Conservation (phyloP, 2,888 invertebrate species). For the Ptychoptera contaminata region DNA sequence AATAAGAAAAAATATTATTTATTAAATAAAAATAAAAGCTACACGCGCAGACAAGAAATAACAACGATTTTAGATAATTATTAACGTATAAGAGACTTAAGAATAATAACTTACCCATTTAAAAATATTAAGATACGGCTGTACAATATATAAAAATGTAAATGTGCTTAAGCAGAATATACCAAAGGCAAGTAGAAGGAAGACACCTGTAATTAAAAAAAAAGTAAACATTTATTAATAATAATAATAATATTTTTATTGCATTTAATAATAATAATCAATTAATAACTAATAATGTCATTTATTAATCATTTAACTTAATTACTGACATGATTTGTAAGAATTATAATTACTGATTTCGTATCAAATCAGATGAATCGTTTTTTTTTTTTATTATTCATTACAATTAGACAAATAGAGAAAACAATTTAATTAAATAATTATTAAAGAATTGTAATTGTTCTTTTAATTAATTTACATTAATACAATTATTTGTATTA, state of each 20-base stretch:
- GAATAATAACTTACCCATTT: constrained; percentile 40
- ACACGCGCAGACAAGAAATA: not conserved
- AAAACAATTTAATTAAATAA: no score
- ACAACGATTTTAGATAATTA: not conserved
- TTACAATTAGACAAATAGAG: not conserved
- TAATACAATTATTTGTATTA: not conserved
- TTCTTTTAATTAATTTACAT: not conserved
- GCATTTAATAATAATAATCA: not conserved
- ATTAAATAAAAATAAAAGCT: no score
- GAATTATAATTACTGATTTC: no score
- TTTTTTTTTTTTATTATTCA: not conserved
- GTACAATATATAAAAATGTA: constrained; percentile 45
- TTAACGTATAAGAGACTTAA: not conserved
- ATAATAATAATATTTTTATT: not conserved
- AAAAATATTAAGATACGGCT: constrained; percentile 62
- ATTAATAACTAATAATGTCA: not conserved
- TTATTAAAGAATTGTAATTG: not conserved
- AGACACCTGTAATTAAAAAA: constrained; percentile 47
- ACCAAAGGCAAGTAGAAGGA: constrained; percentile 51
- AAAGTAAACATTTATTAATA: constrained; percentile 14
- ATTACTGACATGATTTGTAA: not conserved
- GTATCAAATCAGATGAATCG: no score
- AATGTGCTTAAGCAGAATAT: constrained; percentile 47
- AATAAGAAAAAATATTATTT: no score
- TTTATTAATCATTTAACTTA: not conserved